Percentiles rank a stretch among this genome's conserved stretches.
These are phyloP conservation scores for Canis aureus DNA, from an alignment of 2,113 vertebrate species.

Conservation along the genomic window DNA sequence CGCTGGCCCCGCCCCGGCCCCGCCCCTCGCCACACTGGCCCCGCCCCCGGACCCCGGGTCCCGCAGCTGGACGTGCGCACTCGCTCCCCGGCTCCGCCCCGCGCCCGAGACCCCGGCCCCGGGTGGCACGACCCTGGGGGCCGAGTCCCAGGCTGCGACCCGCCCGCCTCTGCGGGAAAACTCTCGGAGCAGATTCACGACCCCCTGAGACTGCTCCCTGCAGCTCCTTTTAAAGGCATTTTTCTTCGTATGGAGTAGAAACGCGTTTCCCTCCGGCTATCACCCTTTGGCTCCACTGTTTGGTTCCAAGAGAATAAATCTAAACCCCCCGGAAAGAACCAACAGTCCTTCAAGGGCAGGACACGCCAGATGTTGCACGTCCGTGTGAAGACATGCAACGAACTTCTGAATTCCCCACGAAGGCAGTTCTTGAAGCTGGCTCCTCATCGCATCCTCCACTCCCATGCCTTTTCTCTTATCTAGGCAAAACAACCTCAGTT, in stretches of 20 bases:
- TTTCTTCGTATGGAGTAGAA: background rate
- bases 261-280: background rate
- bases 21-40: too few relatives aligned
- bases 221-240: background rate
- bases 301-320: background rate
- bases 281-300: background rate
- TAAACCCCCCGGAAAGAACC: background rate
- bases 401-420: background rate
- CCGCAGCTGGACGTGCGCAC: background rate
- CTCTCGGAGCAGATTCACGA: fast-evolving
- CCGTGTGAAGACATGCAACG: background rate
- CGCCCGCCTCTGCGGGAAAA: background rate
- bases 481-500: background rate
- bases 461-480: too few relatives aligned
- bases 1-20: too few relatives aligned
- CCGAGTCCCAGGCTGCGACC: fast-evolving
- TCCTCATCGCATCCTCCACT: background rate
- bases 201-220: background rate
- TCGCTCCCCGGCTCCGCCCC: background rate
- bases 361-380: background rate
- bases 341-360: background rate
- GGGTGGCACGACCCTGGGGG: background rate
- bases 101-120: fast-evolving
- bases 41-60: background rate
- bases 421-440: background rate